Base-by-base conservation (phyloP, 2,888 invertebrate species). In the Xylocampa areola region DNA sequence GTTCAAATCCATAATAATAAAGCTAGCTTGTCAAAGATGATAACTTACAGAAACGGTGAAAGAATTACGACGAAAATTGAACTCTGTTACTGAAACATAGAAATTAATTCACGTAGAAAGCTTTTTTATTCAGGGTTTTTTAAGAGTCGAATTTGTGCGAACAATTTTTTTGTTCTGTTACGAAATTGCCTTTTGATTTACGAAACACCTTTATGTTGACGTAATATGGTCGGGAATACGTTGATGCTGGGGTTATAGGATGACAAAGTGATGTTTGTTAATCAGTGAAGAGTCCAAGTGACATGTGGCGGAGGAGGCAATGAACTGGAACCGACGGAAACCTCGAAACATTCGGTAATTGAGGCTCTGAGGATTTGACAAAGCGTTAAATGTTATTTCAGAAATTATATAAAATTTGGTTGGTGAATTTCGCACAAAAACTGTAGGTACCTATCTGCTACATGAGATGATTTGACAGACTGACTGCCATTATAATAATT, bases 241-340 rank as follows among this genome's bases (percentile, higher is more conserved):
- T 27, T 27, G 29, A 13, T 29, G 1, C 0, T 8, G 11, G 4
- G 13, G 6, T 19, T 2, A n/a, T 8, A 7, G 39, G 2, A 27
- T 30, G 33, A 8, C 13, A 30, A 10, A 14, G 11, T 13, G 40
- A 53, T 11, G 35, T 57, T 48, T 35, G 43, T 43, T 52, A 49
- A 67, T 54, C 30, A 52, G 27, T 30, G 50, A 44, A 32, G 48
- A 57, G 40, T 52, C 27, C 37, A 33, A 41, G 48, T 54, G 65
- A 65, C 65, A 51, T 54, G 49, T 57, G 60, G 19, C 21, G 48
- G 25, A 33, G 27, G n/a, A 39, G 23, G 32, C 47, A 47, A 27
- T 33, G 47, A 37, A 57, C 45, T 55, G 55, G 16, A 54, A 19
- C 33, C 16, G 53, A 25, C 33, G 27, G 43, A 43, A 4, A 43